A percentile compares a stretch with the other conserved stretches of the same genome.
Conservation (phyloP, 1,140 invertebrate genomes). For the Gonatopus flavifemur region DNA sequence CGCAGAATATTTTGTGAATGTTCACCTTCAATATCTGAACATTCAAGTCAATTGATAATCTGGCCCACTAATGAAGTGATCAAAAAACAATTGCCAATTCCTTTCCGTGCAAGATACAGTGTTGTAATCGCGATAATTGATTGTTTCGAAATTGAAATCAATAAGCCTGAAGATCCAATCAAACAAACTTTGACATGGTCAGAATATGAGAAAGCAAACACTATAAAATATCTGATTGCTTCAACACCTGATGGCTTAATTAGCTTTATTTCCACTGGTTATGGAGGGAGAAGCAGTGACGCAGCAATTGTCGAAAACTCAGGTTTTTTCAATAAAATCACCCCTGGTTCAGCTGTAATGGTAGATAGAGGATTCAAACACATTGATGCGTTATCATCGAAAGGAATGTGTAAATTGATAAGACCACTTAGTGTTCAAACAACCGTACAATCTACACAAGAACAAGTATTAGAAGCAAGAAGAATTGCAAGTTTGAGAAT, state of each 20-base stretch:
- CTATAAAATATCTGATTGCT: conserved; percentile 48
- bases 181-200: conserved; percentile 46
- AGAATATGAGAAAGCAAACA: conserved; percentile 49
- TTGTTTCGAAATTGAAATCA: conserved; percentile 47
- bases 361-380: conserved; percentile 48
- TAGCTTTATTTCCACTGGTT: conserved; percentile 47
- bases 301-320: conserved; percentile 37
- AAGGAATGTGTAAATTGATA: conserved; percentile 34
- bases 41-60: no score
- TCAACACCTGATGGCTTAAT: conserved; percentile 49
- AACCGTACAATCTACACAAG: conserved; percentile 25
- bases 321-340: conserved; percentile 34
- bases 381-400: conserved; percentile 27
- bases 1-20: no score
- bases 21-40: no score
- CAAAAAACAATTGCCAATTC: conserved; percentile 30
- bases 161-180: conserved; percentile 36
- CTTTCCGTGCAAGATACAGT: conserved; percentile 34
- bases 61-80: no score
- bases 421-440: conserved; percentile 44
- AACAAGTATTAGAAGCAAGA: conserved; percentile 43
- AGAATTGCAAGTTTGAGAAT: conserved; percentile 47
- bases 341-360: conserved; percentile 27
- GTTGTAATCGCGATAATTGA: conserved; percentile 42
- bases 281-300: conserved; percentile 45